Percentiles rank a stretch among this genome's conserved stretches.
Evolutionary conservation across 2,797 vertebrate genomes (phyloP).

Genomic region (Ctenopoma kingsleyae): DNA sequence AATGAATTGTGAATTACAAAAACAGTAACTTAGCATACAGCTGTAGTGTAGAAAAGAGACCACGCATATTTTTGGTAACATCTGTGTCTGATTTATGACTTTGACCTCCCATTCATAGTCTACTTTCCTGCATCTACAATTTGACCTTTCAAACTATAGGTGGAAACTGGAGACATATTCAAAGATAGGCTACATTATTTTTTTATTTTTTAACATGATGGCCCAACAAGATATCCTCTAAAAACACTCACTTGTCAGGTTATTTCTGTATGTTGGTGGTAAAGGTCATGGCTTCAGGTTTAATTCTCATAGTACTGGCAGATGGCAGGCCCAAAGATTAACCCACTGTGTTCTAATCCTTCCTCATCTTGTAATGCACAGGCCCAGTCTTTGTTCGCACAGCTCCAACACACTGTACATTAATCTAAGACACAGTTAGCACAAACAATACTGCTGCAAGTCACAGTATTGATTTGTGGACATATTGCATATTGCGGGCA

Average conservation of each 20-base stretch:
- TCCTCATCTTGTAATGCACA: conserved; percentile 84
- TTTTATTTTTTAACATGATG: not conserved
- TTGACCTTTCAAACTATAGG: not conserved
- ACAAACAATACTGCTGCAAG: conserved; percentile 5
- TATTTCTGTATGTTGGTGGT: conserved; percentile 56
- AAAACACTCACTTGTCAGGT: conserved; percentile 68
- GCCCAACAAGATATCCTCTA: not conserved
- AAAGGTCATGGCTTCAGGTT: conserved; percentile 77
- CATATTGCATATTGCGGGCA: not conserved
- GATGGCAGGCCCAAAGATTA: conserved; percentile 89
- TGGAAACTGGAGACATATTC: not conserved
- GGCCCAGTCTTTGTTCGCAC: conserved; percentile 70
- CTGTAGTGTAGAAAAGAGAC: not conserved
- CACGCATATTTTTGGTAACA: not conserved
- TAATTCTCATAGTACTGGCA: conserved; percentile 80
- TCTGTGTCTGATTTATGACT: conserved; percentile 7
- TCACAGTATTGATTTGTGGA: not conserved
- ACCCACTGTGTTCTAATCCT: conserved; percentile 85
- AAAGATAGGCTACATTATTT: not conserved
- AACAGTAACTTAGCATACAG: no score
- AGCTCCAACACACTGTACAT: conserved; percentile 39
- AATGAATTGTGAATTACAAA: no score
- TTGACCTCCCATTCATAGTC: conserved; percentile 9
- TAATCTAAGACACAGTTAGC: conserved; percentile 61
- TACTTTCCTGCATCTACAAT: not conserved